Base-by-base conservation (phyloP, 92 coral and sea anemone species). In the Porites rus region DNA sequence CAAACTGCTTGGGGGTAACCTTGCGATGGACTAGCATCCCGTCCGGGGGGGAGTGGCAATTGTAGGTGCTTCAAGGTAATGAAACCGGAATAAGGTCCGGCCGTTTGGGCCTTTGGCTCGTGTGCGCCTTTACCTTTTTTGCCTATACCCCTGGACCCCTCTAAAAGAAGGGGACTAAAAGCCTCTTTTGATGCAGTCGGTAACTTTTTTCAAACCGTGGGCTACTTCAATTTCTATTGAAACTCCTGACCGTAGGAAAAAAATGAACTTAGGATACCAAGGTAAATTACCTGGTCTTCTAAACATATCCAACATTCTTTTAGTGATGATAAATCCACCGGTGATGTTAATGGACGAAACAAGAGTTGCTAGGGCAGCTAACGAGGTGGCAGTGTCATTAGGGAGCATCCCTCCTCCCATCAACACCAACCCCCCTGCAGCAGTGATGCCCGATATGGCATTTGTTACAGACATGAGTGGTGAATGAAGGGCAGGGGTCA, bases 401-500 rank as follows among this genome's bases (percentile, higher is more conserved):
- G 99, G 99, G 25, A 93, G 59, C 70, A 84, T 25, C 51, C 97
- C 95, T 1, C 99, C 99, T 0, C 99, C 99, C 99, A 97, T 97
- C 91, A 97, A 88, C 16, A 95, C 98, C 85, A 97, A 87, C 64
- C 99, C 99, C 31, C 99, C 99, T 43, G 99, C 99, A 1, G 99
- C 99, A 5, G 99, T 97, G 82, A 97, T 97, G 31, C 99, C 99
- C 59, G 99, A 97, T 69, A 97, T 93, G 61, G 99, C 99, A 88
- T 97, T 97, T 74, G 99, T 97, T 38, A 97, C 99, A 5, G 98
- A 95, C 99, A 97, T 97, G 53, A 97, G 98, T n/a, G 99, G 99
- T 3, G 99, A 97, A 84, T 97, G 99, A 17, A 97, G 97, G 59
- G 99, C 91, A 28, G 99, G 99, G 0, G 97, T 93, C 50, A 97